Evolutionary conservation across 2,888 invertebrate species (phyloP), one percentile per base, ranked within the genome.

Genomic region (Dryococelus australis): DNA sequence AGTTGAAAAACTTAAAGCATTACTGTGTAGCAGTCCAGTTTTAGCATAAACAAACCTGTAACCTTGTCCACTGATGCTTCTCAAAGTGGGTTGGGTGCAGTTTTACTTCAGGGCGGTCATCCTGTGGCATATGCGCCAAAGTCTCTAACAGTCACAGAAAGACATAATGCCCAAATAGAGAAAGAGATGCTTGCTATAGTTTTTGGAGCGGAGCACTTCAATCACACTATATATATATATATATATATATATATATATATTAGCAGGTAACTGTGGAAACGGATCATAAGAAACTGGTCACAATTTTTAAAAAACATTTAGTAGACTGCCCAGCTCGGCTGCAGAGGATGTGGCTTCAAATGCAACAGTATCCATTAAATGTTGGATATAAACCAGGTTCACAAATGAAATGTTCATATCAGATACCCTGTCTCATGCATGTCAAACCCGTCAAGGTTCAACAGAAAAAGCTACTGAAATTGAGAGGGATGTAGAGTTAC

Each of bases 51-150:
- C n/a, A 65, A 65, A n/a, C 65, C 65, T 0, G 65, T 65, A 8
- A 65, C 16, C 10, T 24, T 65, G 65, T 65, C n/a, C 0, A 24
- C 0, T 65, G 65, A 24, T 65, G 65, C 65, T 16, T 65, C 65
- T 65, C 65, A 65, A 65, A 65, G 65, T 65, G 65, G 65, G 65
- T 65, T 65, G 24, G 65, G 65, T 65, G 65, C 65, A 65, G n/a
- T 65, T 65, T 65, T 65, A 65, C n/a, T 65, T 65, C 65, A 65
- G 24, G 6, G 16, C 24, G 65, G 65, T 65, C 65, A 10, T 65
- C 65, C 65, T 20, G 24, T 65, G 6, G 65, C n/a, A 24, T 65
- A 65, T 65, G 65, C 65, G 24, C 24, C 65, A n/a, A 65, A 65
- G 65, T 65, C 65, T 65, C 65, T 65, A 2, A 65, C 65, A n/a